Base-by-base conservation (phyloP, 2,888 invertebrate species). In the Nipponacmea schrenckii region DNA sequence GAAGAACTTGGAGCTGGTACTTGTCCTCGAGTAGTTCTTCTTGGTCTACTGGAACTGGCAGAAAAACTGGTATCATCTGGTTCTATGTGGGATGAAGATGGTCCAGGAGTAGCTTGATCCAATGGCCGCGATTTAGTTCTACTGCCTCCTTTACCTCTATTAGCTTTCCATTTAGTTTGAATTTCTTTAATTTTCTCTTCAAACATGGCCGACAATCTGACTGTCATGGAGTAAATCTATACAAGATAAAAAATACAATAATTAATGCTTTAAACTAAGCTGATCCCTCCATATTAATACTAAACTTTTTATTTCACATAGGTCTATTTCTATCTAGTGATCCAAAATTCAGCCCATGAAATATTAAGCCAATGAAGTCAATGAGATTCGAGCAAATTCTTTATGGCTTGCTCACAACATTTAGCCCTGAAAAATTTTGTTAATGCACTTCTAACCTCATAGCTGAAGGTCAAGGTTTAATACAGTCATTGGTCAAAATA, bases 191-290 rank as follows among this genome's bases (percentile, higher is more conserved):
- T 92, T 80, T 94, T 93, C 69, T 94, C 94, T 89, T 96, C 96
- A 89, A 96, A 97, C 89, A 95, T 92, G 17, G 94, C 93, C 48
- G 95, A 94, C 83, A 97, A 90, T 0, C 96, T 92, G 78, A 95
- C 92, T 2, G 97, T 97, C 96, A 97, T 97, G 10, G 94, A 92
- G 90, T 95, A 96, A 83, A 97, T 96, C 95, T 96, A 89, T 24
- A 90, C 91, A 78, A 73, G 50, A 69, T 8, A 56, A 62, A 46
- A 27, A 14, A 39, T 39, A 8, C 39, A 48, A n/a, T 64, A 26
- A 8, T 24, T 15, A 39, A 71, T 45, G 20, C 12, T 62, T 56
- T 45, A 7, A 4, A 5, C 15, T 17, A 15, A 14, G 24, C 24
- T 50, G 17, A 20, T 20, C 24, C n/a, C n/a, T n/a, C n/a, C n/a